phyloP scores from a whole-genome alignment of 1,140 invertebrate genomes.

The Rhagoletis zephyria region DNA sequence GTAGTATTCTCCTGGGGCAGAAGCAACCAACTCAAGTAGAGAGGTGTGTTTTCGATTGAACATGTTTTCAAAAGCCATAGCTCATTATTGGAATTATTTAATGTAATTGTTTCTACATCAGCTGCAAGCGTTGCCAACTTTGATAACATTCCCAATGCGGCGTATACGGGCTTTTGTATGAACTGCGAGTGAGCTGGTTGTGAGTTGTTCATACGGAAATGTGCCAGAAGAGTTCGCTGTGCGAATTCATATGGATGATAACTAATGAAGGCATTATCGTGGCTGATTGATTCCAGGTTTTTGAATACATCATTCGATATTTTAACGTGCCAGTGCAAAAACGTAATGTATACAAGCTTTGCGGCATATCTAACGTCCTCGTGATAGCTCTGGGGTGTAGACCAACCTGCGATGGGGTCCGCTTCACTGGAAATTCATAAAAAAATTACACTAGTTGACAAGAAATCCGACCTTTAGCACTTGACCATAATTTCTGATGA shows the following conservation, averaged over 20 bases:
- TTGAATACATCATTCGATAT: conserved; percentile 61
- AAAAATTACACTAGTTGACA: no score
- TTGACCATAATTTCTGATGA: no score
- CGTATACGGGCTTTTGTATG: conserved; percentile 75
- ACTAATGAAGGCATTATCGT: conserved; percentile 75
- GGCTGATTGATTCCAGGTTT: conserved; percentile 72
- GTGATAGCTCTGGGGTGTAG: conserved; percentile 71
- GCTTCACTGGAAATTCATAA: conserved; percentile 70
- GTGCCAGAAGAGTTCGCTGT: conserved; percentile 74
- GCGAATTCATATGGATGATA: conserved; percentile 74
- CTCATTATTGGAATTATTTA: neutral
- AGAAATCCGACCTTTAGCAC: no score
- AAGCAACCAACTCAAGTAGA: conserved; percentile 56
- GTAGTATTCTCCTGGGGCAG: neutral
- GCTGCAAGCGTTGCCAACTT: conserved; percentile 70
- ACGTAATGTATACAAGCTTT: conserved; percentile 71
- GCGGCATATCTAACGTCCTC: conserved; percentile 74
- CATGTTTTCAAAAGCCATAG: conserved; percentile 53
- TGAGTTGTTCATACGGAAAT: conserved; percentile 75
- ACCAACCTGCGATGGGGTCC: conserved; percentile 75
- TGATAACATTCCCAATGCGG: conserved; percentile 73
- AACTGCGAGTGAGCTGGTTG: conserved; percentile 74
- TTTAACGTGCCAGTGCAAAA: conserved; percentile 71
- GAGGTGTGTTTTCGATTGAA: neutral
- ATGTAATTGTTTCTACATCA: conserved; percentile 58